phyloP scores from a whole-genome alignment of 2,113 vertebrate genomes.

The Ornithorhynchus anatinus region DNA sequence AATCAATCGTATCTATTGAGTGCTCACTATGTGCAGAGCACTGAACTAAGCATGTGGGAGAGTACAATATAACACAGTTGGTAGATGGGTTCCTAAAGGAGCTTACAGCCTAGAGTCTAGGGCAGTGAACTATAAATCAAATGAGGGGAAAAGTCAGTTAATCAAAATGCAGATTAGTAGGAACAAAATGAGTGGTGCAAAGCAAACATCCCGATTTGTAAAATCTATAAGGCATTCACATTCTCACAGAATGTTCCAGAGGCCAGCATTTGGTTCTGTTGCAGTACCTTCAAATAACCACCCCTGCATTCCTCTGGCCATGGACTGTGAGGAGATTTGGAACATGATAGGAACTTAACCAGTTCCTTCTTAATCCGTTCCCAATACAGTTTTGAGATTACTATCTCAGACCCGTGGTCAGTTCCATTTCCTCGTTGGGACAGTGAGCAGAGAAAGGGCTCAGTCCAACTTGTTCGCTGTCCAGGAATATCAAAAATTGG shows the following conservation, averaged over 20 bases:
- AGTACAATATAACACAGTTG: neutral
- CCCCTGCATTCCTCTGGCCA: slow-evolving; percentile 1
- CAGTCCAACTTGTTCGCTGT: neutral
- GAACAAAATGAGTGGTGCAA: neutral
- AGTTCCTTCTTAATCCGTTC: too few relatives aligned
- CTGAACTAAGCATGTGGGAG: too few relatives aligned
- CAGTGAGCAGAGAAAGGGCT: neutral
- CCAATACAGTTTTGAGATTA: neutral
- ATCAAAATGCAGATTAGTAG: too few relatives aligned
- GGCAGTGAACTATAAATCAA: neutral
- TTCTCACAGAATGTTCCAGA: slow-evolving; percentile 1
- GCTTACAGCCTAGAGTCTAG: neutral
- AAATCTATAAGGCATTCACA: neutral
- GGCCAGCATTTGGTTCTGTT: neutral
- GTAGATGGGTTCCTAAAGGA: neutral
- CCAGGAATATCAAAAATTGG: neutral
- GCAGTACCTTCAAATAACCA: slow-evolving; percentile 14
- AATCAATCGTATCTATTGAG: too few relatives aligned
- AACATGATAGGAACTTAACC: slow-evolving; percentile 2
- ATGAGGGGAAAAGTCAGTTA: neutral
- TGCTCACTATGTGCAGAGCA: too few relatives aligned
- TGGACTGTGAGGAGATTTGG: slow-evolving; percentile 15
- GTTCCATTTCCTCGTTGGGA: neutral
- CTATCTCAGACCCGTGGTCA: neutral
- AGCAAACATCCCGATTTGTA: slow-evolving; percentile 6